Conservation (phyloP, 2,797 vertebrate genomes). For the Cephalopachus bancanus region DNA sequence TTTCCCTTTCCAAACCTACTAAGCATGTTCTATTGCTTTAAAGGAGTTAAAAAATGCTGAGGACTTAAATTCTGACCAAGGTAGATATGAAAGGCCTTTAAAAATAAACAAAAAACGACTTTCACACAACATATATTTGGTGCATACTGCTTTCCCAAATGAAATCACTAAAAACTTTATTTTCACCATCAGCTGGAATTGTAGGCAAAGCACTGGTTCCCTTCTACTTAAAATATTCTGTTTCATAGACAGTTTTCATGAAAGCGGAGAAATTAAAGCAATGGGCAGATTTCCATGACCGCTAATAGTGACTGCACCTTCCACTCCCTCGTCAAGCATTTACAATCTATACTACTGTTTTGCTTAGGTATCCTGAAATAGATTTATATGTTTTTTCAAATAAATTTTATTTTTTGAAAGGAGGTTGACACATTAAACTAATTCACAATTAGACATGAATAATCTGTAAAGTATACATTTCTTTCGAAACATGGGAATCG, state of each 20-base stretch:
- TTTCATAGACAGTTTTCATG: conserved; percentile 34
- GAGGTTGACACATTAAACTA: background rate
- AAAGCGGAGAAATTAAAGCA: conserved; percentile 42
- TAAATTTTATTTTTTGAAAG: background rate
- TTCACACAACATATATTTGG: background rate
- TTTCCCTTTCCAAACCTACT: conserved; percentile 14
- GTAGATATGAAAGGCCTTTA: background rate
- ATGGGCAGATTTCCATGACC: background rate
- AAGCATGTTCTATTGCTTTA: conserved; percentile 1
- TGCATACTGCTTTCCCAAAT: conserved; percentile 22
- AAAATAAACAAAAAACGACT: background rate
- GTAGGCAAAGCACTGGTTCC: background rate
- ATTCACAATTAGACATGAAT: background rate
- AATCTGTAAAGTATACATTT: background rate
- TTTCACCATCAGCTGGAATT: background rate
- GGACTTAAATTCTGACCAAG: conserved; percentile 27
- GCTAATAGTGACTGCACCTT: background rate
- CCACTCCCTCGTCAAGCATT: background rate
- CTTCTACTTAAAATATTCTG: background rate
- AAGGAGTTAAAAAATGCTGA: background rate
- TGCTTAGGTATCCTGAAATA: background rate
- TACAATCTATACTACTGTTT: background rate
- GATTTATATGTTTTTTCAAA: background rate
- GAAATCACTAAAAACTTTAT: background rate
- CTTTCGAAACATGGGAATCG: background rate